Base-by-base conservation (phyloP, 2,888 invertebrate genomes). In the Lycophotia porphyrea region DNA sequence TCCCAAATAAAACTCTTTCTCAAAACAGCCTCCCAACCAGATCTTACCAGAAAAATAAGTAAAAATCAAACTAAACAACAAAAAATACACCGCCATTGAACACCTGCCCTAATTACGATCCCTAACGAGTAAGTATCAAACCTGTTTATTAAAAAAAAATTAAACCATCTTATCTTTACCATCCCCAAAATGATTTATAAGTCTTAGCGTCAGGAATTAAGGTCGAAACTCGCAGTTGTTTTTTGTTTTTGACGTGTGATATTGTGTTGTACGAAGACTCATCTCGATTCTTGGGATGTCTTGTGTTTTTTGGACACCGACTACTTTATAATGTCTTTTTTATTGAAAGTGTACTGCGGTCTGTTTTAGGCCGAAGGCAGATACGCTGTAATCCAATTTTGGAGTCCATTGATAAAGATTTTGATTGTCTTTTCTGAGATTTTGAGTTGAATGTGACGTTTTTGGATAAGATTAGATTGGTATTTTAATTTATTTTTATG, bases 101-200 rank as follows among this genome's bases (percentile, higher is more conserved):
- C 95, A 95, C 95, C 95, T 95, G 95, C 92, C 93, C 94, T 94
- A 94, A 95, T 94, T 94, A 94, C 89, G 87, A 90, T 89, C 90
- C 93, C 92, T 92, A 93, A 88, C 88, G 82, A 88, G 82, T 85
- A 84, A 87, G 87, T 87, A 88, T 88, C 87, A 87, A 94, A 94
- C 94, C 93, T 90, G 95, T 94, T 93, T 90, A 85, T 84, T 87
- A 84, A 88, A 85, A 88, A 89, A 89, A 90, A 90, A 86, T 84
- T 81, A 89, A 83, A 84, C 84, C 78, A 86, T 81, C 83, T 88
- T 84, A 88, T 72, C 81, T 74, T 84, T 82, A 63, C 73, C 66
- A 15, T 47, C 24, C 65, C 24, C 8, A 34, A 74, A 65, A 76
- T 75, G 1, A 76, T 74, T 52, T 58, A 75, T 31, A 24, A 69